Base-by-base conservation (phyloP, 2,797 vertebrate species). In the Parauchenoglanis ngamensis region DNA sequence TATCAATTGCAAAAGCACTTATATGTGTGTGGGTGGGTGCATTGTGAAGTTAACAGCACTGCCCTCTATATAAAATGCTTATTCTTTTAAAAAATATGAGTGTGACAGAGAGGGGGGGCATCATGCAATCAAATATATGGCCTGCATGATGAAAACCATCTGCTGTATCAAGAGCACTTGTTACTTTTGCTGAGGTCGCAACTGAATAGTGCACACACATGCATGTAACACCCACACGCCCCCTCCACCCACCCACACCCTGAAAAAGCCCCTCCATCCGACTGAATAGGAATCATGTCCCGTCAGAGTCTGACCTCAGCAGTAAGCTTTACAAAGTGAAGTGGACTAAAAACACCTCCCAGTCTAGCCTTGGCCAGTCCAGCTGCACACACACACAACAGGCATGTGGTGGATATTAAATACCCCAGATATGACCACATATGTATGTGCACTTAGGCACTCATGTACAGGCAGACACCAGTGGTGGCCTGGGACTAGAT, bases 381-480 rank as follows among this genome's bases (percentile, higher is more conserved):
- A 92, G 93, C 93, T 94, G 92, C 93, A 93, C 94, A 56, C 67
- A 80, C 83, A 83, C 61, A 67, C 80, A 83, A 25, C 85, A 78
- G 93, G 92, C 95, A 96, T 95, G 94, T 95, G 95, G 94, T 95
- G 95, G 93, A 94, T 95, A 96, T 96, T 95, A 93, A 94, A 94
- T 67, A 83, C 70, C 68, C 75, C 78, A 73, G 70, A 65, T 85
- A 85, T 65, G 46, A 77, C 73, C 59, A 52, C 57, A 77, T 80
- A 61, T 40, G 59, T 17, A 31, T 87, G 82, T 63, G 54, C 23
- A 23, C 57, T 35, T 23, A 76, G 40, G 44, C 61, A 70, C 87
- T 63, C 83, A 63, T 76, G 70, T 65, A 54, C 54, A 85, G 68
- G 61, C 52, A 61, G 59, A 77, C 86, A 61, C 17, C 85, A 67